These are phyloP conservation scores for Nannoperca obscura DNA, from an alignment of 2,797 vertebrate species.

Conservation along the genomic window DNA sequence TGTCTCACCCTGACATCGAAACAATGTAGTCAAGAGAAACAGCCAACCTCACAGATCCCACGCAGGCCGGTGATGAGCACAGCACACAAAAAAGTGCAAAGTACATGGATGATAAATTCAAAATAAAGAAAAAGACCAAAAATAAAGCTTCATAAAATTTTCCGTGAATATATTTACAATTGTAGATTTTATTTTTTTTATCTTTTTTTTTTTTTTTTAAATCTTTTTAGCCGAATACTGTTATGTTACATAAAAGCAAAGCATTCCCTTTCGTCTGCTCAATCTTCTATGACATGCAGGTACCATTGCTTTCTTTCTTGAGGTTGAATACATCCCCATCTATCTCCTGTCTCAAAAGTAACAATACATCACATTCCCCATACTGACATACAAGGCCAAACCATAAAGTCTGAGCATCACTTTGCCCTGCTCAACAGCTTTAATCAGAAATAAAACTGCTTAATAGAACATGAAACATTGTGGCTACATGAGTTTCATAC, in stretches of 20 bases:
- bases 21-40: conserved; percentile 69
- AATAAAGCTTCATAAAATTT: conserved; percentile 78
- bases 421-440: conserved; percentile 64
- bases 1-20: conserved; percentile 64
- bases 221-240: conserved; percentile 76
- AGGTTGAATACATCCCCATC: conserved; percentile 60
- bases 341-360: conserved; percentile 43
- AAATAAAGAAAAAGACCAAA: conserved; percentile 55
- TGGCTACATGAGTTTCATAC: conserved; percentile 78
- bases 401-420: conserved; percentile 62
- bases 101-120: conserved; percentile 74
- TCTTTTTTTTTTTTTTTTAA: conserved; percentile 25
- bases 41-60: conserved; percentile 70
- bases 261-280: conserved; percentile 84
- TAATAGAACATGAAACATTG: conserved; percentile 74
- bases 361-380: conserved; percentile 73
- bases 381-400: conserved; percentile 65
- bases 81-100: conserved; percentile 83
- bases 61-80: conserved; percentile 69
- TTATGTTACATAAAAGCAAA: conserved; percentile 88
- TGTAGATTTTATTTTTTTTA: conserved; percentile 62
- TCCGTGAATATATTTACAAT: conserved; percentile 85
- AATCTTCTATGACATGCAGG: conserved; percentile 84
- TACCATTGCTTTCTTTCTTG: conserved; percentile 71
- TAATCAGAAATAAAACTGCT: conserved; percentile 65